phyloP scores from a whole-genome alignment of 2,797 vertebrate species.

The Peromyscus eremicus region DNA sequence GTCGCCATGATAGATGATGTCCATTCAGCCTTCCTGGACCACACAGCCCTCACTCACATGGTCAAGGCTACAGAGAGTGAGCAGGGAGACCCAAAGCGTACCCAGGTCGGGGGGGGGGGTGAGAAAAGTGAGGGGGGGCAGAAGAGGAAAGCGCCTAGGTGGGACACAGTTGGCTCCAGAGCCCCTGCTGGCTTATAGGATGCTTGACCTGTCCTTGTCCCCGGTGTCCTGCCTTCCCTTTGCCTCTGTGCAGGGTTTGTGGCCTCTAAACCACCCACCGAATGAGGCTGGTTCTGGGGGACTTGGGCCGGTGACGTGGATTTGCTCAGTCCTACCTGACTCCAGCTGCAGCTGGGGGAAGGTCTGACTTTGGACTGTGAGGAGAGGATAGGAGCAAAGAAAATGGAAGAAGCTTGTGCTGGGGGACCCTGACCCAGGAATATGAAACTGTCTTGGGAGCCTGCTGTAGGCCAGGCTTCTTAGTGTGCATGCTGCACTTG shows the following conservation, averaged over 20 bases:
- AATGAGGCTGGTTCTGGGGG: not conserved
- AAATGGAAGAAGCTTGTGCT: not conserved
- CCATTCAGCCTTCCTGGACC: not conserved
- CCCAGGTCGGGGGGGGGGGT: not conserved
- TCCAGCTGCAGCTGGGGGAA: not conserved
- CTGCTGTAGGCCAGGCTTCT: not conserved
- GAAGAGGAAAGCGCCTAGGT: fast-evolving
- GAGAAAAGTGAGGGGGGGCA: not conserved
- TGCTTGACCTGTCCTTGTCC: not conserved
- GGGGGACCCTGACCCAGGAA: not conserved
- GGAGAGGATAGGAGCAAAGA: not conserved
- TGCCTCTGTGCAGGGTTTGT: not conserved
- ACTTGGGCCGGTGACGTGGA: fast-evolving
- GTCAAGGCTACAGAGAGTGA: not conserved
- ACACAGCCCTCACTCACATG: not conserved
- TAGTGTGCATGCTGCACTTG: fast-evolving
- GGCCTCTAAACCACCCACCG: not conserved
- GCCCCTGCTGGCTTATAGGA: not conserved
- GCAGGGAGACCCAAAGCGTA: not conserved
- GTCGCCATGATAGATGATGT: not conserved
- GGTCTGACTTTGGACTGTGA: not conserved
- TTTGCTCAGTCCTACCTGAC: not conserved
- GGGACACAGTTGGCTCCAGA: not conserved
- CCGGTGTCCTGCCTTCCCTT: not conserved
- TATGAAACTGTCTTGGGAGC: not conserved